Conservation (phyloP, 2,888 invertebrate species). For the Drosophila siamana region DNA sequence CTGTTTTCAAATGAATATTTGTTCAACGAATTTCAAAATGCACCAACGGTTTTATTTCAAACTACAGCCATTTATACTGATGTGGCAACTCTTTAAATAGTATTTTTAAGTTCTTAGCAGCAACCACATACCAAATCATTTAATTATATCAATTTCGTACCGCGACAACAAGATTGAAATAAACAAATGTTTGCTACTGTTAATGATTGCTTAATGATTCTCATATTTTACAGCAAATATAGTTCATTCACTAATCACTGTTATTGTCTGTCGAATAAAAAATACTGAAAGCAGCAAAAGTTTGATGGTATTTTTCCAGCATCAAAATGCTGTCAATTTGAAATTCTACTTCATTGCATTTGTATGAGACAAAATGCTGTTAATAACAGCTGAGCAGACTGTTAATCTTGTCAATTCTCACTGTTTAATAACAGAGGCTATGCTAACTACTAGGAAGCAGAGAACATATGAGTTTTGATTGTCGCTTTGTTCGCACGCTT, state of each 20-base stretch:
- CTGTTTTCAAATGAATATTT: not conserved
- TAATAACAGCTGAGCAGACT: not conserved
- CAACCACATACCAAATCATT: too few species aligned
- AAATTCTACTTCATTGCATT: too few species aligned
- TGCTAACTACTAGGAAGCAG: not conserved
- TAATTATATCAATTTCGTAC: too few species aligned
- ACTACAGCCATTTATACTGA: conserved; percentile 19
- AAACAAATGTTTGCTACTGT: too few species aligned
- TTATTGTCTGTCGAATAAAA: too few species aligned
- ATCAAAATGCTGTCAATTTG: not conserved
- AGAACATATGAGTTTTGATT: conserved; percentile 8
- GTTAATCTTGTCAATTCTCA: not conserved
- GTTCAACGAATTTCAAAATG: not conserved
- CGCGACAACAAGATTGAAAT: too few species aligned
- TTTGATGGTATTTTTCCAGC: too few species aligned
- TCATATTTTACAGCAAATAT: too few species aligned
- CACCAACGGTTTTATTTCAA: not conserved
- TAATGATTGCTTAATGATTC: too few species aligned
- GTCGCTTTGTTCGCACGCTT: not conserved
- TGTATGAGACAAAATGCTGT: not conserved
- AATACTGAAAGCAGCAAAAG: not conserved
- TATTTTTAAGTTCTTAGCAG: too few species aligned
- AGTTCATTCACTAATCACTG: too few species aligned
- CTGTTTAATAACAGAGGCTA: conserved; percentile 9
- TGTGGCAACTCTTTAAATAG: conserved; percentile 29